Evolutionary conservation across 2,888 invertebrate genomes (phyloP).

Genomic region (Acheta domesticus): DNA sequence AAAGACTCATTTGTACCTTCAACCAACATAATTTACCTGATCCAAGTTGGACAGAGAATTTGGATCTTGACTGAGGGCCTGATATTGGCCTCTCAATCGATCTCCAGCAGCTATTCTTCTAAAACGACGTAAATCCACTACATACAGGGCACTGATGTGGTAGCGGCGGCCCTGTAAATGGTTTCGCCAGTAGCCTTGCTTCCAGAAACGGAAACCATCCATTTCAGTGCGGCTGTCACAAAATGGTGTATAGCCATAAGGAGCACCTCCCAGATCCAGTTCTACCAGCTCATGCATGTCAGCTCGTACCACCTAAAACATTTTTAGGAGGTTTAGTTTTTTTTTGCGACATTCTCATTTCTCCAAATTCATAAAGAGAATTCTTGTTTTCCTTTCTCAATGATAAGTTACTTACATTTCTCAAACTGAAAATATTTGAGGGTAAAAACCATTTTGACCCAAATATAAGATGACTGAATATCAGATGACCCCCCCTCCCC

Average conservation of each 20-base stretch:
- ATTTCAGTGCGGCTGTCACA: conserved; percentile 96
- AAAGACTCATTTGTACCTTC: too few species aligned
- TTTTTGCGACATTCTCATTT: too few species aligned
- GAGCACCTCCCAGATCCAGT: conserved; percentile 89
- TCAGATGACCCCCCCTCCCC: too few species aligned
- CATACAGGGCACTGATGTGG: conserved; percentile 95
- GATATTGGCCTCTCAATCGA: conserved; percentile 95
- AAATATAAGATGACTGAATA: too few species aligned
- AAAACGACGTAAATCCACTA: conserved; percentile 94
- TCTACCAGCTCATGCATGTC: conserved; percentile 90
- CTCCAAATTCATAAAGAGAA: background rate
- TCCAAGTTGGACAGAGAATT: conserved; percentile 95
- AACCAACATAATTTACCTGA: conserved; percentile 49
- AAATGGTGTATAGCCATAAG: conserved; percentile 98
- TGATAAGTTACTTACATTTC: too few species aligned
- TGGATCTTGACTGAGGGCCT: conserved; percentile 97
- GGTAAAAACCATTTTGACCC: too few species aligned
- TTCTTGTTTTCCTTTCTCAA: background rate
- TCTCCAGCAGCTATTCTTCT: conserved; percentile 97
- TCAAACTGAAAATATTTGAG: too few species aligned
- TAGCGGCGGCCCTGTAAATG: conserved; percentile 93
- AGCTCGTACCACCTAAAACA: conserved; percentile 76
- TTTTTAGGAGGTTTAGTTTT: too few species aligned
- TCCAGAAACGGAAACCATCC: conserved; percentile 99
- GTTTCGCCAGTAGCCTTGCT: conserved; percentile 98